Evolutionary conservation across 2,888 invertebrate species (phyloP).

Genomic region (Limnephilus lunatus): DNA sequence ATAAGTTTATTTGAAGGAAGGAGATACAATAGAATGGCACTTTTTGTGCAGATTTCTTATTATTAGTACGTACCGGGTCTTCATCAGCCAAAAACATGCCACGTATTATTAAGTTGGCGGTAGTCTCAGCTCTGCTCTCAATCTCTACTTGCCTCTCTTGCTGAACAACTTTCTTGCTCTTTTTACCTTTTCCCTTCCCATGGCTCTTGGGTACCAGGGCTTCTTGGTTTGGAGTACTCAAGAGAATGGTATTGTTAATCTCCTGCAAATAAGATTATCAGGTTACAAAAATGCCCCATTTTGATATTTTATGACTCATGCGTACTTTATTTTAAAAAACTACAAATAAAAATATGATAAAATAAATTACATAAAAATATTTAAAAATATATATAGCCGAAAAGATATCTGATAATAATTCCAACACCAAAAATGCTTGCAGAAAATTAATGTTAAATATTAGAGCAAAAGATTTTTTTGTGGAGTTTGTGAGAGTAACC

Average conservation of each 20-base stretch:
- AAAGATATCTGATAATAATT: neutral
- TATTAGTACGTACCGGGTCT: constrained; percentile 16
- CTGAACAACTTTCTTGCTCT: constrained; percentile 16
- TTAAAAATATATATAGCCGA: neutral
- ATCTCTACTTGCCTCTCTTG: neutral
- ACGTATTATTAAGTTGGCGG: constrained; percentile 43
- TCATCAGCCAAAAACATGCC: constrained; percentile 54
- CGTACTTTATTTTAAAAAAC: neutral
- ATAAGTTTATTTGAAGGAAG: neutral
- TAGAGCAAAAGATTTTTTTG: neutral
- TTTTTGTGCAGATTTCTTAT: neutral
- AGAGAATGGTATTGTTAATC: neutral
- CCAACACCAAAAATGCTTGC: neutral
- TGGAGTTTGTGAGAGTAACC: neutral
- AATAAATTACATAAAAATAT: neutral
- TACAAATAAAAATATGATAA: neutral
- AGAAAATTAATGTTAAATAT: too few relatives aligned
- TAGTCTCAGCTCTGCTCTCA: neutral
- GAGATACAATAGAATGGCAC: neutral
- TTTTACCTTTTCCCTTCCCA: constrained; percentile 53
- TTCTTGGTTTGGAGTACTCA: neutral
- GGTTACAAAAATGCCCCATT: neutral
- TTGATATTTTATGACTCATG: neutral
- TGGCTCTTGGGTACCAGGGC: neutral
- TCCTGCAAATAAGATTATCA: neutral